phyloP scores from a whole-genome alignment of 2,888 invertebrate genomes.

The Boloria selene region DNA sequence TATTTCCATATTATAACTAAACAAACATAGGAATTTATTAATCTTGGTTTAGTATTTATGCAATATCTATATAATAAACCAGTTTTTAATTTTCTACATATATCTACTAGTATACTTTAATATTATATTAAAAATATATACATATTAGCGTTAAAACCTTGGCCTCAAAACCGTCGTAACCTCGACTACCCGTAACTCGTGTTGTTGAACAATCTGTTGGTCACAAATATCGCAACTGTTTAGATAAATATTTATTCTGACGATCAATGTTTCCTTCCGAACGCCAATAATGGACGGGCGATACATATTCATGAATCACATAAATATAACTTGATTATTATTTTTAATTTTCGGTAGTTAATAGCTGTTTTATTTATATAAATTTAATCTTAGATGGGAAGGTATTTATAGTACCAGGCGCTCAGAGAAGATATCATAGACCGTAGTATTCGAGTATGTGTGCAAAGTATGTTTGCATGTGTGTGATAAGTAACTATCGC shows the following conservation, averaged over 20 bases:
- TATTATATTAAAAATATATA: slow-evolving; percentile 65
- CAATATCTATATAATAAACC: slow-evolving; percentile 23
- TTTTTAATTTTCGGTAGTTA: background rate
- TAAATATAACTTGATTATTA: background rate
- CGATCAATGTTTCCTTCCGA: slow-evolving; percentile 41
- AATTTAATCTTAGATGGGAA: slow-evolving; percentile 34
- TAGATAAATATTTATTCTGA: slow-evolving; percentile 51
- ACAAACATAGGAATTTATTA: slow-evolving; percentile 42
- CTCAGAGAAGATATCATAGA: slow-evolving; percentile 50
- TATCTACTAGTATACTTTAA: slow-evolving; percentile 45
- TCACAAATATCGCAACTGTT: slow-evolving; percentile 69
- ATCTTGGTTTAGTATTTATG: slow-evolving; percentile 25
- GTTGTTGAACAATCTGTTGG: slow-evolving; percentile 69
- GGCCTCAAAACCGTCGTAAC: slow-evolving; percentile 73
- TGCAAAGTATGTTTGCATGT: slow-evolving; percentile 31
- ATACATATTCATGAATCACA: slow-evolving; percentile 11
- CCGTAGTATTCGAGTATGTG: slow-evolving; percentile 39
- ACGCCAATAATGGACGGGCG: slow-evolving; percentile 15
- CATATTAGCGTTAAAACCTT: slow-evolving; percentile 73
- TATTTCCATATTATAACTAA: slow-evolving; percentile 16
- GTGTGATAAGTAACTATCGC: slow-evolving; percentile 47
- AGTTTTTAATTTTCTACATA: slow-evolving; percentile 51
- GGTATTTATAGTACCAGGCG: slow-evolving; percentile 56
- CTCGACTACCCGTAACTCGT: slow-evolving; percentile 59
- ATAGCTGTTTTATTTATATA: background rate